phyloP scores from a whole-genome alignment of 2,888 invertebrate species.

The Germaria angustata region DNA sequence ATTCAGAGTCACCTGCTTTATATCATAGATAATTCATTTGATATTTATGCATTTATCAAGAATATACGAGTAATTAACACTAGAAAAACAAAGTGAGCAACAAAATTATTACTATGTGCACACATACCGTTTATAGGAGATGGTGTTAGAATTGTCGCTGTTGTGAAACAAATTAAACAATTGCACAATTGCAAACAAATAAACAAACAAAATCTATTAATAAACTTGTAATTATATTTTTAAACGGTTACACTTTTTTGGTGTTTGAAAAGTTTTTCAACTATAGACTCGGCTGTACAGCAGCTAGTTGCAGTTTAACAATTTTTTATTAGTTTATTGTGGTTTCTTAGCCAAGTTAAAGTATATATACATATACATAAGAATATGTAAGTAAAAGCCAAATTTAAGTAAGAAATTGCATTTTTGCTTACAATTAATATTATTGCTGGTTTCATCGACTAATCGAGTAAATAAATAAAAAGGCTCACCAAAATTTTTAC shows the following conservation, averaged over 20 bases:
- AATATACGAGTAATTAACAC: conserved; percentile 52
- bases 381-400: too few species aligned
- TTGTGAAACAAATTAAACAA: conserved; percentile 28
- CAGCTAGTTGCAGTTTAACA: too few species aligned
- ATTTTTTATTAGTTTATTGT: too few species aligned
- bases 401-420: too few species aligned
- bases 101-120: background rate
- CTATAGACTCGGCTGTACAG: conserved; percentile 6
- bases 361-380: too few species aligned
- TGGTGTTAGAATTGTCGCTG: background rate
- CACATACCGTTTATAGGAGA: background rate
- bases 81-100: background rate
- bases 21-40: conserved; percentile 51
- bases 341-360: too few species aligned
- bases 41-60: conserved; percentile 44
- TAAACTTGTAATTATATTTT: conserved; percentile 27
- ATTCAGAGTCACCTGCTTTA: conserved; percentile 51
- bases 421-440: too few species aligned
- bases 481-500: too few species aligned
- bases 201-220: background rate
- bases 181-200: background rate
- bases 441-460: too few species aligned
- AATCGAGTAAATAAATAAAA: too few species aligned
- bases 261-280: background rate
- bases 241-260: background rate